Percentiles rank a stretch among this genome's conserved stretches.
These are phyloP conservation scores for Oxystoma pomonae DNA, from an alignment of 2,888 invertebrate genomes.

Conservation along the genomic window DNA sequence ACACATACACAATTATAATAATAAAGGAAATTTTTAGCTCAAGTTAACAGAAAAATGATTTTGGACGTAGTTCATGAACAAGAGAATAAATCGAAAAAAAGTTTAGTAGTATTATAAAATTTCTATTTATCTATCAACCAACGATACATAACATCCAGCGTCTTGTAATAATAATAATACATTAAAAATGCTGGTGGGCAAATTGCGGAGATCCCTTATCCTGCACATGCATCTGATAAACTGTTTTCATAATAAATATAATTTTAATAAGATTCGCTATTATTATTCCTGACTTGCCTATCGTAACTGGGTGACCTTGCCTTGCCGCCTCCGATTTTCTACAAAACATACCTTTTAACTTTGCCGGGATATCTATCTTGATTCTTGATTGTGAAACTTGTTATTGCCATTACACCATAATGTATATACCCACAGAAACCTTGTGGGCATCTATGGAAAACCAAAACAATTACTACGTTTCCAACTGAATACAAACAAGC, in stretches of 20 bases:
- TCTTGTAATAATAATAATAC: no score
- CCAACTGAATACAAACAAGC: no score
- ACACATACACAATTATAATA: no score
- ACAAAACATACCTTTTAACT: background rate
- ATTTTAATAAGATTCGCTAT: no score
- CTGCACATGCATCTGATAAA: background rate
- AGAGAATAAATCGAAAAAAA: no score
- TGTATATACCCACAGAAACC: background rate
- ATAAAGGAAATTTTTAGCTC: no score
- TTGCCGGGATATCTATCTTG: background rate
- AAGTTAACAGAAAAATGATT: no score
- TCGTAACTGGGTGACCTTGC: background rate
- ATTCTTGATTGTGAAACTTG: background rate
- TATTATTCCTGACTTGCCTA: background rate
- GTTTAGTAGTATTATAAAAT: no score
- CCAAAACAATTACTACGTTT: no score
- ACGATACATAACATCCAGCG: no score
- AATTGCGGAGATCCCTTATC: background rate
- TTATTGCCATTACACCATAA: background rate
- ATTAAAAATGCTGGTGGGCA: background rate
- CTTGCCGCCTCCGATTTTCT: background rate
- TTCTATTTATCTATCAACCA: no score
- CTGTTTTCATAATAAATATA: background rate
- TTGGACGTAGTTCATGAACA: no score
- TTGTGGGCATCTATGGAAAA: background rate